phyloP scores from a whole-genome alignment of 1,140 invertebrate species.

The Lepidostoma basale region DNA sequence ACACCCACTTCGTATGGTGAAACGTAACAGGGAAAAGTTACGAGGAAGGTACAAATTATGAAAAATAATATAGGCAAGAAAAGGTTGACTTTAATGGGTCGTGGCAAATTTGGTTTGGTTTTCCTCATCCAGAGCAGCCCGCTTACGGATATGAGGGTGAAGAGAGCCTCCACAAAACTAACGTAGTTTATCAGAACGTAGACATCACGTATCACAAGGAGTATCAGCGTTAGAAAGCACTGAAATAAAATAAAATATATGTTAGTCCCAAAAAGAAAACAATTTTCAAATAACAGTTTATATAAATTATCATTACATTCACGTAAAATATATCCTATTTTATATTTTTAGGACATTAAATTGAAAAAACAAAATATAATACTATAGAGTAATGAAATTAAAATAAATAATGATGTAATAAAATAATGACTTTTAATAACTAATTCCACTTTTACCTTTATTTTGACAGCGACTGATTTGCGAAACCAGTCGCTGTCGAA shows the following conservation, averaged over 20 bases:
- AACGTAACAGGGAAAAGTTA: conserved; percentile 79
- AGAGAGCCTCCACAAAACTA: conserved; percentile 92
- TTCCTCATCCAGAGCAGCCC: conserved; percentile 87
- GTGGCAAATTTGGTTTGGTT: conserved; percentile 71
- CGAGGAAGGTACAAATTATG: conserved; percentile 82
- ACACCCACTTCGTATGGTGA: conserved; percentile 82
- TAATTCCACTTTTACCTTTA: too few relatives aligned
- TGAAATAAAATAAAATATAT: conserved; percentile 62
- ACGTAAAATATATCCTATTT: not conserved
- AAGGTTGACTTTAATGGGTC: conserved; percentile 81
- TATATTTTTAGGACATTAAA: not conserved
- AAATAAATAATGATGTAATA: too few relatives aligned
- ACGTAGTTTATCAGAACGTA: conserved; percentile 92
- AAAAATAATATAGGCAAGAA: conserved; percentile 83
- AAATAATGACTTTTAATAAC: too few relatives aligned
- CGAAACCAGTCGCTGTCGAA: too few relatives aligned
- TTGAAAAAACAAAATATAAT: not conserved
- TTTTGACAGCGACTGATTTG: too few relatives aligned
- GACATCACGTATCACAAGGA: conserved; percentile 86
- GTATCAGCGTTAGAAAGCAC: conserved; percentile 79
- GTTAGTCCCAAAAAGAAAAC: conserved; percentile 49
- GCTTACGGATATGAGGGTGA: conserved; percentile 86
- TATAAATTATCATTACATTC: conserved; percentile 14
- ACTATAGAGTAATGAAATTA: not conserved
- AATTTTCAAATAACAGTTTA: conserved; percentile 29